phyloP scores from a whole-genome alignment of 2,888 invertebrate genomes.

The Nephrotoma flavescens region DNA sequence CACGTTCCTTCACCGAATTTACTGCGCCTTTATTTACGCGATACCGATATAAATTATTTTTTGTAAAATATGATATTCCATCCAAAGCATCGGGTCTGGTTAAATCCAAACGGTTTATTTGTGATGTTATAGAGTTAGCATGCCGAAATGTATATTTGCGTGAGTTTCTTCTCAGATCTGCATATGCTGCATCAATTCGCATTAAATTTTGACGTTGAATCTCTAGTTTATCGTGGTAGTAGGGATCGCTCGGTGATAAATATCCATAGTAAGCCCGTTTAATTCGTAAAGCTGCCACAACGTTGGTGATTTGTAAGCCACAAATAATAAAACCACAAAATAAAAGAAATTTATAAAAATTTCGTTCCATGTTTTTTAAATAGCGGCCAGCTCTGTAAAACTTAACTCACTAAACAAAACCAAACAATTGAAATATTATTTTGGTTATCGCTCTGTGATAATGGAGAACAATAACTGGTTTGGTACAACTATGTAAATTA shows the following conservation, averaged over 20 bases:
- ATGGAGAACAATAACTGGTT: no score
- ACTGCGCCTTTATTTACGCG: neutral
- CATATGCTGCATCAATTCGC: neutral
- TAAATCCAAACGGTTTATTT: neutral
- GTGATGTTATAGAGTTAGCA: neutral
- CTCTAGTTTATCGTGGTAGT: neutral
- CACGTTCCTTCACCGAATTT: neutral
- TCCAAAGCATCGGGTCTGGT: neutral
- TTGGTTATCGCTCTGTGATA: no score
- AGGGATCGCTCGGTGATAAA: neutral
- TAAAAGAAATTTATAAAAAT: neutral
- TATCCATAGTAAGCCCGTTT: neutral
- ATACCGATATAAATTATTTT: neutral
- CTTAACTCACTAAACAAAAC: neutral
- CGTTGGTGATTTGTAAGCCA: neutral
- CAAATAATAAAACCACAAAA: neutral
- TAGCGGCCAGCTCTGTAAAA: neutral
- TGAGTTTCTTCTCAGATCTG: neutral
- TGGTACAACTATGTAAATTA: no score
- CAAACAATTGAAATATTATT: no score
- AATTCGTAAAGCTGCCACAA: neutral
- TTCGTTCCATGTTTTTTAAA: neutral
- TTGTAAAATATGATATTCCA: neutral
- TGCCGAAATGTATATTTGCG: neutral
- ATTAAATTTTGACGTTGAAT: neutral